A percentile compares a stretch with the other conserved stretches of the same genome.
phyloP scores from a whole-genome alignment of 2,113 vertebrate genomes.

The Anoura caudifer region DNA sequence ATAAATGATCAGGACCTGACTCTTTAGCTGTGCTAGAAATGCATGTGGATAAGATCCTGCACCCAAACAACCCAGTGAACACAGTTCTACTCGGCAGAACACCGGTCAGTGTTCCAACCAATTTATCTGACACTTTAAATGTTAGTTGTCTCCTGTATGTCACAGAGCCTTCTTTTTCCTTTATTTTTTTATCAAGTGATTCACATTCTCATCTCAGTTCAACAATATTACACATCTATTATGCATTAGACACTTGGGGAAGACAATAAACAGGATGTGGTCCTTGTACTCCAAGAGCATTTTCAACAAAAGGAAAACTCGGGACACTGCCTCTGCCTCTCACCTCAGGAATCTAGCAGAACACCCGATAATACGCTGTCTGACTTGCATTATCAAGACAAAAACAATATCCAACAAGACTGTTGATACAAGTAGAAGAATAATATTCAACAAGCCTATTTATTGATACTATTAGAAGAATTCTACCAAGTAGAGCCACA shows the following conservation, averaged over 20 bases:
- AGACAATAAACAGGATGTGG: not conserved
- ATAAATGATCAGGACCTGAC: not conserved
- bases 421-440: not conserved
- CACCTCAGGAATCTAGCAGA: not conserved
- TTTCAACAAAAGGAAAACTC: not conserved
- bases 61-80: not conserved
- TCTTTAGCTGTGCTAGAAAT: not conserved
- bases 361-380: not conserved
- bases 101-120: not conserved
- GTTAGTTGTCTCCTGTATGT: not conserved
- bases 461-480: not conserved
- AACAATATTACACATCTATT: not conserved
- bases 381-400: not conserved
- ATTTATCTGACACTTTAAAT: not conserved
- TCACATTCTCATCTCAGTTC: not conserved
- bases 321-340: not conserved
- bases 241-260: not conserved
- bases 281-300: not conserved
- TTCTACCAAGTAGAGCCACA: not conserved
- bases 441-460: not conserved
- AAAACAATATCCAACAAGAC: not conserved
- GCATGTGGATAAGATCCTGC: not conserved
- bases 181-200: not conserved
- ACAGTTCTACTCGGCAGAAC: not conserved
- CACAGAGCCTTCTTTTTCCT: not conserved